Conservation (phyloP, 2,797 vertebrate genomes). For the Psittacula echo region DNA sequence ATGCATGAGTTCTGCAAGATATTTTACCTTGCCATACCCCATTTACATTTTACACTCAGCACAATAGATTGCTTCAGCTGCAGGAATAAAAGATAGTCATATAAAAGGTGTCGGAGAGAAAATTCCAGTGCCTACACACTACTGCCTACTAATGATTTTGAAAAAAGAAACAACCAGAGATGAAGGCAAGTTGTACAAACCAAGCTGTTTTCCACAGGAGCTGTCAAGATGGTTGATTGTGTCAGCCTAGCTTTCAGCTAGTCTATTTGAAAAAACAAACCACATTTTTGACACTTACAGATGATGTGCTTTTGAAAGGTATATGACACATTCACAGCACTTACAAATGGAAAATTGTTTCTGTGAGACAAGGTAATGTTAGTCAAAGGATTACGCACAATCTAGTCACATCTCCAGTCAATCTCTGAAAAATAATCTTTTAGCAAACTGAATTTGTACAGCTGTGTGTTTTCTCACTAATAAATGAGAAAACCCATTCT, state of each 20-base stretch:
- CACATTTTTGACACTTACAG: neutral
- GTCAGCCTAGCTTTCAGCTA: neutral
- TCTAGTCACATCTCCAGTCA: neutral
- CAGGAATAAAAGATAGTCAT: neutral
- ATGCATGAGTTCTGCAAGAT: neutral
- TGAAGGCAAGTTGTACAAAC: neutral
- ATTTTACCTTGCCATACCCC: neutral
- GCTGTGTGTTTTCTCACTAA: neutral
- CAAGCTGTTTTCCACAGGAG: neutral
- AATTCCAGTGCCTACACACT: neutral
- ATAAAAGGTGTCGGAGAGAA: neutral
- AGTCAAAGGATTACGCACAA: neutral
- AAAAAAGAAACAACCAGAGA: neutral
- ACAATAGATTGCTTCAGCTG: neutral
- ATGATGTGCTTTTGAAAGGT: neutral
- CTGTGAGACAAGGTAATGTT: neutral
- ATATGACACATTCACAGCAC: neutral
- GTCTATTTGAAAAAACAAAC: neutral
- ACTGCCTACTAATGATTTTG: neutral
- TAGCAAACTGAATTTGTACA: neutral
- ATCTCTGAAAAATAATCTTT: neutral
- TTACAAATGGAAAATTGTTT: neutral
- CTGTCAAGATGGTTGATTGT: neutral
- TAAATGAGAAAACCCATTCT: neutral
- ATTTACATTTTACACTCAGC: neutral